Conservation (phyloP, 2,888 invertebrate species). For the Cepaea hortensis region DNA sequence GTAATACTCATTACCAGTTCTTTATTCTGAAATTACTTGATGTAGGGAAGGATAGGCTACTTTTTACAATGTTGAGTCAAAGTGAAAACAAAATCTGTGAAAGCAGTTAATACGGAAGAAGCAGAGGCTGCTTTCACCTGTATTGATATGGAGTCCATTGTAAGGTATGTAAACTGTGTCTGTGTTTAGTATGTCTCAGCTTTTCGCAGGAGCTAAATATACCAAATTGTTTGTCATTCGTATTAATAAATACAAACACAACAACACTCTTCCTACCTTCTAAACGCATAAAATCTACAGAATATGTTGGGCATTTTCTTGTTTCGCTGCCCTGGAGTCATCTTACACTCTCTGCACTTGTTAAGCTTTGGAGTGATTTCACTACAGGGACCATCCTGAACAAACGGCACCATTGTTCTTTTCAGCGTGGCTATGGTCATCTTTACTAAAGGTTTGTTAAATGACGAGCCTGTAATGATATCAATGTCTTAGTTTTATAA, state of each 20-base stretch:
- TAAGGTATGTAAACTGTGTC: too few species aligned
- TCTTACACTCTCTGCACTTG: constrained; percentile 95
- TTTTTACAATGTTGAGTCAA: not conserved
- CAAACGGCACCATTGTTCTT: constrained; percentile 87
- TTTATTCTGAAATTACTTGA: too few species aligned
- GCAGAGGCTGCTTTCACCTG: not conserved
- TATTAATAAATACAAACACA: too few species aligned
- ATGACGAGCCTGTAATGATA: constrained; percentile 53
- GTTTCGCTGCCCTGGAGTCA: constrained; percentile 89
- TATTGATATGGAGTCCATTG: too few species aligned
- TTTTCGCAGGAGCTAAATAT: too few species aligned
- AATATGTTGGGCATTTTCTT: constrained; percentile 85
- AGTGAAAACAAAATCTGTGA: not conserved
- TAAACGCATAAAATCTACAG: constrained; percentile 96
- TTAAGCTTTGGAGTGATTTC: constrained; percentile 91
- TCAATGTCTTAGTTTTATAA: not conserved
- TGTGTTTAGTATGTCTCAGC: too few species aligned
- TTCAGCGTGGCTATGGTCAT: constrained; percentile 83
- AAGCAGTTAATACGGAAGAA: not conserved
- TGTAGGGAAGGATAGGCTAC: too few species aligned
- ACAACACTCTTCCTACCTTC: constrained; percentile 78
- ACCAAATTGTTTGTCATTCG: too few species aligned
- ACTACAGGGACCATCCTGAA: constrained; percentile 89
- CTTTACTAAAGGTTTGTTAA: constrained; percentile 81
- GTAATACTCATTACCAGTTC: too few species aligned